A percentile compares a stretch with the other conserved stretches of the same genome.
Conservation (phyloP, 1,140 invertebrate species). For the Notospermus geniculatus region DNA sequence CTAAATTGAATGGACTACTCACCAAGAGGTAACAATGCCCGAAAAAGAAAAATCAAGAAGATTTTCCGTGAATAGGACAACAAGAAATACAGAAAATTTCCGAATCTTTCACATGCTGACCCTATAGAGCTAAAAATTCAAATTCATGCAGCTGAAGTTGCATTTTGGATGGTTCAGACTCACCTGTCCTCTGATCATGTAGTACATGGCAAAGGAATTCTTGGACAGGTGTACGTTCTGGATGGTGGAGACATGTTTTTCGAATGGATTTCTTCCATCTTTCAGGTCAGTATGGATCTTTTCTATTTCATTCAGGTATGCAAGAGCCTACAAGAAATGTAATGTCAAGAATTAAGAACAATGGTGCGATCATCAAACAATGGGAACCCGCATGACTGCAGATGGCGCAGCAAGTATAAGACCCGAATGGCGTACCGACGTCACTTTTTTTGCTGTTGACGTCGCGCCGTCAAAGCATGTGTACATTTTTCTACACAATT, state of each 20-base stretch:
- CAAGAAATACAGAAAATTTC: neutral
- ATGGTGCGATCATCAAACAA: neutral
- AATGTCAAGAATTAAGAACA: neutral
- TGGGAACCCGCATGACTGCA: neutral
- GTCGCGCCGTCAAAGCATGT: too few species aligned
- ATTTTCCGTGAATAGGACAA: neutral
- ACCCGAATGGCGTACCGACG: too few species aligned
- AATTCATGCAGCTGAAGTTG: neutral
- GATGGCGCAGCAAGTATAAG: too few species aligned
- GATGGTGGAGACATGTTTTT: neutral
- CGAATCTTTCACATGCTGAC: neutral
- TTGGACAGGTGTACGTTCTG: neutral
- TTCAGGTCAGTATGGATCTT: neutral
- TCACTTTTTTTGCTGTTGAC: too few species aligned
- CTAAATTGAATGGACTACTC: neutral
- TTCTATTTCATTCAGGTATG: neutral
- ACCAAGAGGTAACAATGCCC: neutral
- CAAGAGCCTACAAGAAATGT: neutral
- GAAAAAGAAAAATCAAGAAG: neutral
- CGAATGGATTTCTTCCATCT: conserved; percentile 3
- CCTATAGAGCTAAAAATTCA: neutral
- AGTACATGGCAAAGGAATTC: neutral
- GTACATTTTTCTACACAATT: too few species aligned
- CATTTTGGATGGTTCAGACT: neutral
- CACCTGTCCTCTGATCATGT: conserved; percentile 1